Base-by-base conservation (phyloP, 2,113 vertebrate genomes). In the Myotis lucifugus region DNA sequence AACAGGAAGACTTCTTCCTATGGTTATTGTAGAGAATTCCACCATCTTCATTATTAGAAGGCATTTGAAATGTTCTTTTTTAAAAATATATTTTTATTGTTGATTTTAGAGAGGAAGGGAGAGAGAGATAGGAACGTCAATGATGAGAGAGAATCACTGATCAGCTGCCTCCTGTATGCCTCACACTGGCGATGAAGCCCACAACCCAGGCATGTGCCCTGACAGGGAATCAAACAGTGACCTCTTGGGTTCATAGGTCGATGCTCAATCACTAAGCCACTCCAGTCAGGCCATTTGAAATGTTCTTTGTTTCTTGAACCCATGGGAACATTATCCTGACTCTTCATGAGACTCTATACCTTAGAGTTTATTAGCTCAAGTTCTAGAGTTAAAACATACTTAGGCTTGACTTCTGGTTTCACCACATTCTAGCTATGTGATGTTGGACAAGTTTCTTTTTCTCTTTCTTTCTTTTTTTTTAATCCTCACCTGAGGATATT, bases 351-450 rank as follows among this genome's bases (percentile, higher is more conserved):
- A 29, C 37, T 92, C 5, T 46, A 11, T 69, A 64, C 40, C 42
- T 95, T 70, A 88, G 8, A 61, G 21, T 23, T 54, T 85, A 90
- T 76, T 25, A 37, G 25, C 27, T 93, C 37, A 91, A 92, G 12
- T 54, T 89, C 40, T 94, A 79, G 67, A 77, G 19, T 95, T 90
- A 74, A 67, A 86, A 89, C 37, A 89, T 29, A 93, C n/a, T 37
- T 93, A 83, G 7, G 4, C 13, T 90, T 95, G 34, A 48, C 78
- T 94, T 91, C 37, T 88, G 12, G 10, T 82, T 83, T 91, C 46
- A 82, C 32, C 27, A 61, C 25, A 74, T 81, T 96, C 72, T 83
- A 81, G 48, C 54, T 88, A 48, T 88, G 23, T 66, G 61, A 73
- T 2, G 37, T 84, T 93, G 29, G 18, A 72, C 42, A 87, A 77